phyloP scores from a whole-genome alignment of 2,888 invertebrate genomes.

The Athrips mouffetella region DNA sequence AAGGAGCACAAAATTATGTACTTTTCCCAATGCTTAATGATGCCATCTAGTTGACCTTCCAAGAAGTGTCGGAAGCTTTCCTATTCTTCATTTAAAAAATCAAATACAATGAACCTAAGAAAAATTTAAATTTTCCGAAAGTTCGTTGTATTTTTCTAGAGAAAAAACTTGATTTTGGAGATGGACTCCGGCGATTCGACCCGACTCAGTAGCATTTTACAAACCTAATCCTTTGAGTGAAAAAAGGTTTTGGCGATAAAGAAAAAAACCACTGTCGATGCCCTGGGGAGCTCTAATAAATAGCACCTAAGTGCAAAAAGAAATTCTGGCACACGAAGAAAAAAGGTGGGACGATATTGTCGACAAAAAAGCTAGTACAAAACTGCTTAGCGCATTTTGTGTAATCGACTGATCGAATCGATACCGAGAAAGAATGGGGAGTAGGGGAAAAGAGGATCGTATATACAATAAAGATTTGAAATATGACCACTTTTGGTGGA shows the following conservation, averaged over 20 bases:
- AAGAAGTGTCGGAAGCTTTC: too few species aligned
- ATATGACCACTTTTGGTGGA: constrained; percentile 32
- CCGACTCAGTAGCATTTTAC: constrained; percentile 2
- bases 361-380: constrained; percentile 2
- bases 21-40: too few species aligned
- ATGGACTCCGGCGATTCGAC: background rate
- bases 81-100: too few species aligned
- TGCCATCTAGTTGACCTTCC: too few species aligned
- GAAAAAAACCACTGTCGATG: constrained; percentile 6
- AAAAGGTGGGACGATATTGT: background rate
- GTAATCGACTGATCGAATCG: constrained; percentile 14
- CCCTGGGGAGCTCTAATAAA: constrained; percentile 13
- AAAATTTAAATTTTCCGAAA: too few species aligned
- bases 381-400: constrained; percentile 1
- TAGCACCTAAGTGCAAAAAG: constrained; percentile 19
- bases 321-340: constrained; percentile 7
- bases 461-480: constrained; percentile 33
- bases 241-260: constrained; percentile 17
- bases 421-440: constrained; percentile 4
- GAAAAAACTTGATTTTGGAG: background rate
- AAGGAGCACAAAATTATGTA: too few species aligned
- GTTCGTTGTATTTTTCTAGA: background rate
- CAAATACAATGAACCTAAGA: too few species aligned
- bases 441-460: constrained; percentile 6
- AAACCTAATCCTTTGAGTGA: constrained; percentile 14